Evolutionary conservation across 37 sponge, comb jelly and placozoan species (phyloP).

Genomic region (Cliona cf. orientalis): DNA sequence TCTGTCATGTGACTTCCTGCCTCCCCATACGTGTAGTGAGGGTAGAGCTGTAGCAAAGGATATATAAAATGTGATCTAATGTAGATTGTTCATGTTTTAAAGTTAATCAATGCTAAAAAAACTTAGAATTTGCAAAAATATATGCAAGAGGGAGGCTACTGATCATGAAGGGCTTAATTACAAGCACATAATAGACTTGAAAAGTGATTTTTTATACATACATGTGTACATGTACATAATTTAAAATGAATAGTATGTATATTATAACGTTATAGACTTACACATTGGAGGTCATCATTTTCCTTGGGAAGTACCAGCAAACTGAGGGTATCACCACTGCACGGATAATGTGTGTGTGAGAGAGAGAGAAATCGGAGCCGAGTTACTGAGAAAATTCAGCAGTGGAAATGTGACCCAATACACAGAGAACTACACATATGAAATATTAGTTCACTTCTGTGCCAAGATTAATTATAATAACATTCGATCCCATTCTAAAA

Average conservation of each 20-base stretch:
- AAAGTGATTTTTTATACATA: too few relatives aligned
- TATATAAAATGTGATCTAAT: too few relatives aligned
- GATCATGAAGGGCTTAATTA: too few relatives aligned
- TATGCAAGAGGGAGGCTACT: not conserved
- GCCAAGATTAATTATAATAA: not conserved
- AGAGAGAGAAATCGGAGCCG: too few relatives aligned
- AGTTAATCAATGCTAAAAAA: too few relatives aligned
- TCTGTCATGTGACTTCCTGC: conserved; percentile 39
- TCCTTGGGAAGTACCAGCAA: conserved; percentile 46
- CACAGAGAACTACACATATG: not conserved
- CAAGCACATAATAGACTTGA: too few relatives aligned
- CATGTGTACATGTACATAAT: not conserved
- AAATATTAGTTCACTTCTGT: not conserved
- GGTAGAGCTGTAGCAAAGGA: conserved; percentile 32
- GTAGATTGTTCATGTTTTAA: too few relatives aligned
- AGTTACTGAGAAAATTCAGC: too few relatives aligned
- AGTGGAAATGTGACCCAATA: not conserved
- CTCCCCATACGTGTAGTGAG: conserved; percentile 40
- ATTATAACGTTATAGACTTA: too few relatives aligned
- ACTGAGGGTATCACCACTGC: conserved; percentile 43
- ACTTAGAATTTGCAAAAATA: too few relatives aligned
- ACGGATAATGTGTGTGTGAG: not conserved
- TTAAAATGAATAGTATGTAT: too few relatives aligned
- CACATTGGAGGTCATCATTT: conserved; percentile 67
- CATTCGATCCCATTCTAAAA: too few relatives aligned